phyloP scores from a whole-genome alignment of 2,797 vertebrate genomes.

The Tarsius wallacei region DNA sequence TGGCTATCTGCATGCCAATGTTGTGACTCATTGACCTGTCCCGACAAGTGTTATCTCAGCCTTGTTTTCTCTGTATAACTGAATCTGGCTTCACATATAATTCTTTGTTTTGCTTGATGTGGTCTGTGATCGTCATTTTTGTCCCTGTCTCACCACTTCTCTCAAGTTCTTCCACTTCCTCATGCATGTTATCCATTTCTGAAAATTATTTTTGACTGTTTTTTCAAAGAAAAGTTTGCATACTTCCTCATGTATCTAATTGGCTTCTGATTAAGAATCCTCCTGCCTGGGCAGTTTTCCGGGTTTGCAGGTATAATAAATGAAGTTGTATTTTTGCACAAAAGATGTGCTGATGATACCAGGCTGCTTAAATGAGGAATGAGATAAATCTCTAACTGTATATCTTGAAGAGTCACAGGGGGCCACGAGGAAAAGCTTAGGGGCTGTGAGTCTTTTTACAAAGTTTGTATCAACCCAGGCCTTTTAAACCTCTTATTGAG shows the following conservation, averaged over 20 bases:
- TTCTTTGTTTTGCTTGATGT: neutral
- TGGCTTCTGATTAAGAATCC: constrained; percentile 30
- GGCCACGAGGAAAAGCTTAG: constrained; percentile 6
- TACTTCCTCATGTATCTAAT: constrained; percentile 24
- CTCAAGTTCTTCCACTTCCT: neutral
- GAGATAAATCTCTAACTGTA: neutral
- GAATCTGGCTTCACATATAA: neutral
- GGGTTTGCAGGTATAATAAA: neutral
- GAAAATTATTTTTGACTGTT: neutral
- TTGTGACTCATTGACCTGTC: neutral
- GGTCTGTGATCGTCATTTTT: neutral
- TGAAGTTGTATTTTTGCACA: constrained; percentile 36
- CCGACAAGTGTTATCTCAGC: neutral
- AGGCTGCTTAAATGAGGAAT: constrained; percentile 32
- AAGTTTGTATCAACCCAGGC: constrained; percentile 51
- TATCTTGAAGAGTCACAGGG: neutral
- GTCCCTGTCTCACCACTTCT: neutral
- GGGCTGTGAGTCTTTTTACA: neutral
- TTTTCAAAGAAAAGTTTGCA: constrained; percentile 50
- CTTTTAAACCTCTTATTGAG: constrained; percentile 64
- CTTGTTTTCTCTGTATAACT: neutral
- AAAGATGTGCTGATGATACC: constrained; percentile 38
- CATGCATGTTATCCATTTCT: neutral
- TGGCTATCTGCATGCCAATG: neutral
- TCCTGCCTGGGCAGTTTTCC: neutral